Base-by-base conservation (phyloP, 2,113 vertebrate genomes). In the Acanthisitta chloris region DNA sequence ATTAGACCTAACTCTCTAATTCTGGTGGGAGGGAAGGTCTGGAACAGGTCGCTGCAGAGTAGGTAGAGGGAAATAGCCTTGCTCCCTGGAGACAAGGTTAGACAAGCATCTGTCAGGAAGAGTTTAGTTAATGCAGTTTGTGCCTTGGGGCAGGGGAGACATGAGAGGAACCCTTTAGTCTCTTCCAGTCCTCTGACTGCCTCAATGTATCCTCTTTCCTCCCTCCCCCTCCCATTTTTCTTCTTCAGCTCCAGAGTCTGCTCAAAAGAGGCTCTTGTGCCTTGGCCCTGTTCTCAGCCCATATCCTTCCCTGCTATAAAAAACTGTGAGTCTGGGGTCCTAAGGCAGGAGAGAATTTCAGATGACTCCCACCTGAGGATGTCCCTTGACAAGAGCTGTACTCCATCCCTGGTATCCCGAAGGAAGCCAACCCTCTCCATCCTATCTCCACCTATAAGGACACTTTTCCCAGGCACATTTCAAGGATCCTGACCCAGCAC, bases 401-500 rank as follows among this genome's bases (percentile, higher is more conserved):
- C 6, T 89, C n/a, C 6, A 16, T 54, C 43, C 4, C 12, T 13
- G 42, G 7, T 43, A 51, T 10, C n/a, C 13, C 29, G 19, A 24
- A 17, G n/a, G 40, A 46, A 46, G 15, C 40, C 59, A 36, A 24
- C 1, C 1, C 8, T 36, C 40, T 73, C 40, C 26, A 21, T 65
- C n/a, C n/a, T n/a, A n/a, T n/a, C n/a, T n/a, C n/a, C 36, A 61
- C 45, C n/a, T 36, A 1, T 8, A 21, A 1, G 2, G 18, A 65
- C 42, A 55, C 14, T 48, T 84, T 69, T 8, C 17, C 18, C 17
- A 34, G 51, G 14, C 10, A 66, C n/a, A 21, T 74, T 84, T 91
- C 31, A 89, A 80, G 40, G 57, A 28, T 17, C 3, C 10, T 48
- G 33, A 24, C 17, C 20, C 9, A 72, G 12, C 8, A 40, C 15